Percentiles rank a stretch among this genome's conserved stretches.
Conservation (phyloP, 2,113 vertebrate genomes). For the Caloenas nicobarica region DNA sequence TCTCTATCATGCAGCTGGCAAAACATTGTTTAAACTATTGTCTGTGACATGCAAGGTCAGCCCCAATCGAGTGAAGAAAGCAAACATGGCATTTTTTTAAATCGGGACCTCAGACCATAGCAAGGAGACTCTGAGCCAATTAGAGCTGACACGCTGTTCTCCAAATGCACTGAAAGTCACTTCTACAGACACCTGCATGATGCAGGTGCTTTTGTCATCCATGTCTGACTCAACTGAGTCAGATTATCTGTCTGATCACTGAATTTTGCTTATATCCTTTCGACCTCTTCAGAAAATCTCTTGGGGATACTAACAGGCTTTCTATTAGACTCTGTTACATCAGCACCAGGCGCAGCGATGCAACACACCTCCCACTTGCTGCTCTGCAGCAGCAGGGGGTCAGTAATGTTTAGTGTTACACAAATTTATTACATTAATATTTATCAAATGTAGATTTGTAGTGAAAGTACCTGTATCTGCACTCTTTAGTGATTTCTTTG, state of each 20-base stretch:
- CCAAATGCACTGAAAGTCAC: not conserved
- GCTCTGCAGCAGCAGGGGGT: not conserved
- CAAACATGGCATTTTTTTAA: not conserved
- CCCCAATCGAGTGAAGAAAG: fast-evolving
- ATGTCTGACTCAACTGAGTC: not conserved
- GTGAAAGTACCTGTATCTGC: not conserved
- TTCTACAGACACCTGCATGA: not conserved
- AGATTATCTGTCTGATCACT: too few species aligned
- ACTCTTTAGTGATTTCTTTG: not conserved
- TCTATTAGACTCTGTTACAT: too few species aligned
- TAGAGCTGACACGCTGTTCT: fast-evolving
- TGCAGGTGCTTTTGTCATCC: not conserved
- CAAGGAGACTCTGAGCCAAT: not conserved
- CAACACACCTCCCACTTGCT: not conserved
- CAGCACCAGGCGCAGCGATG: not conserved
- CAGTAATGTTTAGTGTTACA: not conserved
- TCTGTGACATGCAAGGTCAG: not conserved
- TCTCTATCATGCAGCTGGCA: not conserved
- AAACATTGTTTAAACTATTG: not conserved
- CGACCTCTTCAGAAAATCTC: not conserved
- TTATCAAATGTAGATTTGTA: not conserved
- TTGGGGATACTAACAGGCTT: not conserved
- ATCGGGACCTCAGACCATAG: not conserved
- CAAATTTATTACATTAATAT: not conserved
- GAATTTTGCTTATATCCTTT: too few species aligned